phyloP scores from a whole-genome alignment of 2,888 invertebrate genomes.

The Netelia virgata region DNA sequence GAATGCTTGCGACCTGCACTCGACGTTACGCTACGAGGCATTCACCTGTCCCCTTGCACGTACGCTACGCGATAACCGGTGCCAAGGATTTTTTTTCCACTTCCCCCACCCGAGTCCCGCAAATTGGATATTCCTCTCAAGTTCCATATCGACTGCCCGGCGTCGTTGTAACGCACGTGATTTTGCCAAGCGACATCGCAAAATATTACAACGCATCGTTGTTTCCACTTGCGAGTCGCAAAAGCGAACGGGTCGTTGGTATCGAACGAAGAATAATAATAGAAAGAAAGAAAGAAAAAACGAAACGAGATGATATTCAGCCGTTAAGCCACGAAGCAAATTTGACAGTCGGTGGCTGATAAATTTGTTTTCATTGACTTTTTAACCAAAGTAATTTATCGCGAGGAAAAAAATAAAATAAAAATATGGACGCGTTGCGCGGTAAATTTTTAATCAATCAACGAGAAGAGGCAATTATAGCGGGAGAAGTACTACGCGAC shows the following conservation, averaged over 20 bases:
- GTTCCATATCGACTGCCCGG: constrained; percentile 25
- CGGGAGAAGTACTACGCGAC: constrained; percentile 71
- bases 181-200: background rate
- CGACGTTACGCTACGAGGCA: constrained; percentile 20
- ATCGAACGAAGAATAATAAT: background rate
- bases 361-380: background rate
- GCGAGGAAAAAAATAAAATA: background rate
- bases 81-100: constrained; percentile 19
- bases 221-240: background rate
- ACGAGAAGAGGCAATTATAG: constrained; percentile 68
- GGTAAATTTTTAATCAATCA: constrained; percentile 71
- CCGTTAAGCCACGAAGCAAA: background rate
- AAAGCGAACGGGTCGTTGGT: background rate
- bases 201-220: background rate
- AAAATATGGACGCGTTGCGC: constrained; percentile 71
- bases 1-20: constrained; percentile 61
- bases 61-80: constrained; percentile 6
- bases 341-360: background rate
- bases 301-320: background rate
- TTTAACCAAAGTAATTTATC: background rate
- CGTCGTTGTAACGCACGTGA: constrained; percentile 21
- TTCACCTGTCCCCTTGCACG: background rate
- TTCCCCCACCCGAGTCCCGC: background rate
- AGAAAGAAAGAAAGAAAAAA: no score
- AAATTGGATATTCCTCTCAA: constrained; percentile 56